phyloP scores from a whole-genome alignment of 2,888 invertebrate species.

The Argyresthia albistria region DNA sequence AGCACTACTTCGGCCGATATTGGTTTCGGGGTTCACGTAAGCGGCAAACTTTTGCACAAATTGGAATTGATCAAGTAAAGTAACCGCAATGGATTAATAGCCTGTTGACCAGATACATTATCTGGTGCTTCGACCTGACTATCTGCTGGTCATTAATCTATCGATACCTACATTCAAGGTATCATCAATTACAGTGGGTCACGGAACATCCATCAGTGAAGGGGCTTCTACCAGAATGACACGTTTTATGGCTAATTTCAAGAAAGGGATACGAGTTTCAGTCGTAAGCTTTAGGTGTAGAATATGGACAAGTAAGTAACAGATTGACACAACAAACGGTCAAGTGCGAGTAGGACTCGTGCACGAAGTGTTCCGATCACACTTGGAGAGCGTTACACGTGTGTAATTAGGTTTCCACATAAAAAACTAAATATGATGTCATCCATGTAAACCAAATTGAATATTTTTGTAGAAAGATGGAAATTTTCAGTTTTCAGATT shows the following conservation, averaged over 20 bases:
- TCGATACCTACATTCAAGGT: constrained; percentile 51
- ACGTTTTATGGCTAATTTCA: constrained; percentile 1
- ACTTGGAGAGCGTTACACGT: no score
- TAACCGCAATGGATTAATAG: constrained; percentile 60
- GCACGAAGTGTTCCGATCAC: no score
- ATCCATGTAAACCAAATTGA: no score
- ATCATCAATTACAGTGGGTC: constrained; percentile 52
- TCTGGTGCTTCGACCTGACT: constrained; percentile 53
- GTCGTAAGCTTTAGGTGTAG: no score
- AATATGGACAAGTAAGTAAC: no score
- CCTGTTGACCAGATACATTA: constrained; percentile 61
- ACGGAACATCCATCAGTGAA: constrained; percentile 37
- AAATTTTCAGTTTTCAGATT: no score
- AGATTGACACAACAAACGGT: no score
- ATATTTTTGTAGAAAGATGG: no score
- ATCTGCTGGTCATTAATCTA: constrained; percentile 61
- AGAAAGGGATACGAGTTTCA: no score
- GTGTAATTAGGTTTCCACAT: no score
- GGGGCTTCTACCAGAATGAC: constrained; percentile 11
- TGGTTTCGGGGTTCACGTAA: background rate
- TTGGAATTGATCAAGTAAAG: constrained; percentile 58
- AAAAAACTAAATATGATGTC: no score
- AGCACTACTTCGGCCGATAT: background rate
- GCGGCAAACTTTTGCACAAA: constrained; percentile 20
- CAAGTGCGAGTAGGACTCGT: no score